These are phyloP conservation scores for Camponotus pennsylvanicus DNA, from an alignment of 1,140 invertebrate genomes.

Conservation along the genomic window DNA sequence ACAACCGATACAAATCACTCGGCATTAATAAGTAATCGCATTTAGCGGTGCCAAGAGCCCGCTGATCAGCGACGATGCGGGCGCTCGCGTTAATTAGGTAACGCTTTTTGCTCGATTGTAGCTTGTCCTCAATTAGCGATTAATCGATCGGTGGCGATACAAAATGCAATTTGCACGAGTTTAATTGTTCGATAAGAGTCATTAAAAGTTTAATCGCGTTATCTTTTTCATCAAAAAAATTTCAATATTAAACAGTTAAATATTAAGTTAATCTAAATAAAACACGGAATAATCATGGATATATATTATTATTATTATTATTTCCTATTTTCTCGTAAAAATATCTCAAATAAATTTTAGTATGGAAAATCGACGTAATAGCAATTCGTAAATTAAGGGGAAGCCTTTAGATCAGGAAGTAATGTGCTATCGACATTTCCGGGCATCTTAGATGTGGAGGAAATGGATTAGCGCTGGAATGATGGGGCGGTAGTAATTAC, in stretches of 20 bases:
- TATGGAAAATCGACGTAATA: constrained; percentile 3
- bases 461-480: constrained; percentile 44
- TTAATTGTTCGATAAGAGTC: not conserved
- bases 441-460: constrained; percentile 1
- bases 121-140: constrained; percentile 59
- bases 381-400: constrained; percentile 12
- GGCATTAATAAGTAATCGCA: constrained; percentile 68
- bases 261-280: not conserved
- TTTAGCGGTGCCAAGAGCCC: constrained; percentile 17
- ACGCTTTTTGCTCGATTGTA: constrained; percentile 64
- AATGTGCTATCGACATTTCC: constrained; percentile 59
- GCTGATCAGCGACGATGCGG: constrained; percentile 57
- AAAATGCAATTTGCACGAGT: constrained; percentile 13
- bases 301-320: not conserved
- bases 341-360: constrained; percentile 1
- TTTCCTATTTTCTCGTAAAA: not conserved
- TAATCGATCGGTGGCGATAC: constrained; percentile 49
- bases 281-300: not conserved
- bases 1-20: constrained; percentile 54
- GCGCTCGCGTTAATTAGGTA: constrained; percentile 64
- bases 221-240: not conserved
- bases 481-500: constrained; percentile 24
- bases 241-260: too few species aligned
- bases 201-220: constrained; percentile 15
- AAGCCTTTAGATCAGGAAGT: constrained; percentile 54